Percentiles rank a stretch among this genome's conserved stretches.
Evolutionary conservation across 2,888 invertebrate species (phyloP).

Genomic region (Xanthia togata): DNA sequence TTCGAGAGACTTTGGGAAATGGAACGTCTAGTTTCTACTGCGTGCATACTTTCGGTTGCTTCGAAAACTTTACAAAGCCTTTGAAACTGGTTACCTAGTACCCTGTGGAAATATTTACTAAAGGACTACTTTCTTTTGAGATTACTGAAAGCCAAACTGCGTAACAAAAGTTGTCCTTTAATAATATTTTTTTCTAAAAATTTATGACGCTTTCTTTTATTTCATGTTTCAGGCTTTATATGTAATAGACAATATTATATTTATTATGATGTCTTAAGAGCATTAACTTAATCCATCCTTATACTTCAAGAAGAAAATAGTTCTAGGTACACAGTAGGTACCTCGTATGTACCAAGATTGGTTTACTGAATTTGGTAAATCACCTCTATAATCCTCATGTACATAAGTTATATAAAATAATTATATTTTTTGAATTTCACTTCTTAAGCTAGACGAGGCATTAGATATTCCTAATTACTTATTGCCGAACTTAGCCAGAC

Average conservation of each 20-base stretch:
- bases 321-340: neutral
- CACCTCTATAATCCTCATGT: neutral
- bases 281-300: neutral
- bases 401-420: neutral
- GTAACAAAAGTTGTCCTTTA: neutral
- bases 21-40: no score
- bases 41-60: no score
- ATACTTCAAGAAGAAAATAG: neutral
- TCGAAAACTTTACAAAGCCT: no score
- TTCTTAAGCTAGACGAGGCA: neutral
- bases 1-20: no score
- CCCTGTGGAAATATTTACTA: no score
- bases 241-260: neutral
- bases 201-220: neutral
- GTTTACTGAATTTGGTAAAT: neutral
- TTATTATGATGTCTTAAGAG: neutral
- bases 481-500: no score
- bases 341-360: neutral
- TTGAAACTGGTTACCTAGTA: no score
- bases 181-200: neutral
- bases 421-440: neutral
- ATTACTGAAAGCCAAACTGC: neutral
- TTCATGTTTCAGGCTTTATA: neutral
- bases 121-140: constrained; percentile 12
- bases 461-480: no score